phyloP scores from a whole-genome alignment of 2,113 vertebrate genomes.

The Pedionomus torquatus region DNA sequence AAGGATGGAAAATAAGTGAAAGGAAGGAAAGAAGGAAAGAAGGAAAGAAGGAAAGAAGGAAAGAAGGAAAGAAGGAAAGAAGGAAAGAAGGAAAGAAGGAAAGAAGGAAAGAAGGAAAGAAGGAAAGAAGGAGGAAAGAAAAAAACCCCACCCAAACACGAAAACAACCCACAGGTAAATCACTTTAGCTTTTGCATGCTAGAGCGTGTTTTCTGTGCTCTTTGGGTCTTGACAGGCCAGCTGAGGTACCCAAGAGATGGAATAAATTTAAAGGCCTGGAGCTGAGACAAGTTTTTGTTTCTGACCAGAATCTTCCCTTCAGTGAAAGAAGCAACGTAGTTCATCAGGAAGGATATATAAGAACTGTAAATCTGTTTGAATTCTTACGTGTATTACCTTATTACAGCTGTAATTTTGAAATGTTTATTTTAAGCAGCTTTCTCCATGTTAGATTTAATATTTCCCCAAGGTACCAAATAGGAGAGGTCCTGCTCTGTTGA shows the following conservation, averaged over 20 bases:
- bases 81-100: no score
- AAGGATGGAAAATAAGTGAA: background rate
- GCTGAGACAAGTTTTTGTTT: background rate
- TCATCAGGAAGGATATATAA: background rate
- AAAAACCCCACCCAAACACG: no score
- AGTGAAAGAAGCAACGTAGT: background rate
- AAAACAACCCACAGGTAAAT: background rate
- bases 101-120: no score
- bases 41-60: no score
- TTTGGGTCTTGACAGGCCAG: background rate
- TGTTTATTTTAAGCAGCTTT: background rate
- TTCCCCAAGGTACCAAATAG: background rate
- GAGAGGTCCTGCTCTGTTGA: background rate
- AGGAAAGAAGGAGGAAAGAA: no score
- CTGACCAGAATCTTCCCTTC: background rate
- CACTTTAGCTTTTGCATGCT: background rate
- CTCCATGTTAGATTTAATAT: background rate
- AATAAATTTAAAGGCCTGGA: background rate
- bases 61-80: no score
- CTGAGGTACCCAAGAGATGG: background rate
- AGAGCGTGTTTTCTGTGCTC: background rate
- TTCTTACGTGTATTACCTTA: background rate
- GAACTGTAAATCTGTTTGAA: background rate
- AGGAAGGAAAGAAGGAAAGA: background rate
- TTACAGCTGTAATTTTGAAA: background rate